Percentiles rank a stretch among this genome's conserved stretches.
Evolutionary conservation across 2,113 vertebrate species (phyloP).

Genomic region (Tyto alba): DNA sequence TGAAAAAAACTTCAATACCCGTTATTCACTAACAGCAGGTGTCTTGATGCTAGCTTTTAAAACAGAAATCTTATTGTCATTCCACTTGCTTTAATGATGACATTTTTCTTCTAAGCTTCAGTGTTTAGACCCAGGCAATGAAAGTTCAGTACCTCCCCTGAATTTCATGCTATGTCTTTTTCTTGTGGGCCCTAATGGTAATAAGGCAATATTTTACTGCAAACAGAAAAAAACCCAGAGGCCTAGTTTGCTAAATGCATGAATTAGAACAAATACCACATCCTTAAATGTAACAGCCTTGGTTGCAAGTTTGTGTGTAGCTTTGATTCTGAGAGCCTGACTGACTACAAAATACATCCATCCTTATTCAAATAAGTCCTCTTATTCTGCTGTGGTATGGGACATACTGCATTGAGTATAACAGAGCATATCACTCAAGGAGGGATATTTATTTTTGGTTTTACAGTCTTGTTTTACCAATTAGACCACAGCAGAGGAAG

Average conservation of each 20-base stretch:
- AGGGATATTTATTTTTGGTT: not conserved
- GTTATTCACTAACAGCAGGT: slow-evolving; percentile 61
- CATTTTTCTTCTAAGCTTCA: slow-evolving; percentile 54
- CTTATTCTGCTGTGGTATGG: not conserved
- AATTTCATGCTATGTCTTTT: slow-evolving; percentile 50
- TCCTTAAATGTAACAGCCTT: slow-evolving; percentile 17
- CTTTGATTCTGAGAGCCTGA: not conserved
- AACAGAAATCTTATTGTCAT: slow-evolving; percentile 60
- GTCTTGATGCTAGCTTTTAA: slow-evolving; percentile 49
- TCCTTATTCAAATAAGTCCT: not conserved
- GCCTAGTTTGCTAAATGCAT: not conserved
- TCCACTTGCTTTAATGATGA: slow-evolving; percentile 59
- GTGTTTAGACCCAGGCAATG: slow-evolving; percentile 11
- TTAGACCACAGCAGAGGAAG: not conserved
- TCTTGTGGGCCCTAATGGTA: slow-evolving; percentile 14
- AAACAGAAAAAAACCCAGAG: not conserved
- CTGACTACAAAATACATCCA: not conserved
- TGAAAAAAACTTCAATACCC: slow-evolving; percentile 48
- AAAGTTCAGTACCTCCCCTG: slow-evolving; percentile 56
- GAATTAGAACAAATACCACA: not conserved
- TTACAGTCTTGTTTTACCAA: not conserved
- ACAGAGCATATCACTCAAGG: not conserved
- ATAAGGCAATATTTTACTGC: slow-evolving; percentile 38
- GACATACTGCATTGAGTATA: not conserved
- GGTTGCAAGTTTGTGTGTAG: slow-evolving; percentile 17